phyloP scores from a whole-genome alignment of 2,113 vertebrate genomes.

The Xenopus tropicalis region UCB_Xtro_10.0 CM004447.2:3587501-3588000 shows the following conservation, averaged over 20 bases:
- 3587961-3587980: slow-evolving; percentile 45
- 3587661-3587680: not conserved
- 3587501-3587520: too few species aligned
- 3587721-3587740: too few species aligned
- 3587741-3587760: not conserved
- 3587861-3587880: not conserved
- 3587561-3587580: too few species aligned
- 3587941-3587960: slow-evolving; percentile 48
- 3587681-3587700: too few species aligned
- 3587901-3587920: slow-evolving; percentile 47
- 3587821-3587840: too few species aligned
- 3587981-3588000: slow-evolving; percentile 52
- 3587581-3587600: too few species aligned
- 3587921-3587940: slow-evolving; percentile 53
- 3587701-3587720: too few species aligned
- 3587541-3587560: too few species aligned
- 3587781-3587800: not conserved
- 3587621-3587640: not conserved
- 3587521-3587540: not conserved
- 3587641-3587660: too few species aligned
- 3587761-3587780: not conserved
- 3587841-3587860: not conserved
- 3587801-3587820: not conserved
- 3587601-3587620: not conserved
- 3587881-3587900: not conserved